Conservation (phyloP, 2,797 vertebrate genomes). For the Crenuchus spilurus region DNA sequence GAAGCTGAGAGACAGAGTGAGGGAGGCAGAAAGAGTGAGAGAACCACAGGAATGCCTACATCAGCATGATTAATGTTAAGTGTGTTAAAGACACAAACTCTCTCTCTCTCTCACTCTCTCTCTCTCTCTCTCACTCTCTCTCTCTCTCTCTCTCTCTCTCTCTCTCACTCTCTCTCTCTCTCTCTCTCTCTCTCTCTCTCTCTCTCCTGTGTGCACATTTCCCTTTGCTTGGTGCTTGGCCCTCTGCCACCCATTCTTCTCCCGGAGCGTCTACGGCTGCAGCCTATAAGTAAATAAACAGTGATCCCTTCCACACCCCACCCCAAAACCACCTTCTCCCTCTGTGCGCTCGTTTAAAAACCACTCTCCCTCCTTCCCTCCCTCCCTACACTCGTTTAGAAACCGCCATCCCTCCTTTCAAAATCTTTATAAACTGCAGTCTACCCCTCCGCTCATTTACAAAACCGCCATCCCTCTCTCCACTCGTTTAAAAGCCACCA, state of each 20-base stretch:
- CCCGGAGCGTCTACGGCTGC: slow-evolving; percentile 47
- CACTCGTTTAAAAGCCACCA: slow-evolving; percentile 45
- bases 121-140: slow-evolving; percentile 35
- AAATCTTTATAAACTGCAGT: slow-evolving; percentile 52
- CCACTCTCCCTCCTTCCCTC: slow-evolving; percentile 28
- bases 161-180: slow-evolving; percentile 54
- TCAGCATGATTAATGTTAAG: slow-evolving; percentile 52
- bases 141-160: no score
- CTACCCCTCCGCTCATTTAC: slow-evolving; percentile 50
- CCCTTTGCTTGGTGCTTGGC: slow-evolving; percentile 74
- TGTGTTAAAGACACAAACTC: slow-evolving; percentile 29
- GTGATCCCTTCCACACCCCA: slow-evolving; percentile 46
- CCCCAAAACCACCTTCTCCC: slow-evolving; percentile 44
- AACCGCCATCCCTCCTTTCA: slow-evolving; percentile 48
- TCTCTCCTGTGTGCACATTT: slow-evolving; percentile 70
- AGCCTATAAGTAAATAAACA: slow-evolving; percentile 59
- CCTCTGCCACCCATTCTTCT: slow-evolving; percentile 74
- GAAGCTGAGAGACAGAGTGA: slow-evolving; percentile 24
- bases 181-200: slow-evolving; percentile 36
- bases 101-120: slow-evolving; percentile 55
- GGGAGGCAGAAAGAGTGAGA: slow-evolving; percentile 29
- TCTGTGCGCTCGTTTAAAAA: slow-evolving; percentile 51
- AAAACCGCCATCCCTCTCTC: slow-evolving; percentile 51
- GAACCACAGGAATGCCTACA: slow-evolving; percentile 52
- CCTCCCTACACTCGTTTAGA: slow-evolving; percentile 50